Evolutionary conservation across 1,140 invertebrate species (phyloP).

Genomic region (Drosophila persimilis): DNA sequence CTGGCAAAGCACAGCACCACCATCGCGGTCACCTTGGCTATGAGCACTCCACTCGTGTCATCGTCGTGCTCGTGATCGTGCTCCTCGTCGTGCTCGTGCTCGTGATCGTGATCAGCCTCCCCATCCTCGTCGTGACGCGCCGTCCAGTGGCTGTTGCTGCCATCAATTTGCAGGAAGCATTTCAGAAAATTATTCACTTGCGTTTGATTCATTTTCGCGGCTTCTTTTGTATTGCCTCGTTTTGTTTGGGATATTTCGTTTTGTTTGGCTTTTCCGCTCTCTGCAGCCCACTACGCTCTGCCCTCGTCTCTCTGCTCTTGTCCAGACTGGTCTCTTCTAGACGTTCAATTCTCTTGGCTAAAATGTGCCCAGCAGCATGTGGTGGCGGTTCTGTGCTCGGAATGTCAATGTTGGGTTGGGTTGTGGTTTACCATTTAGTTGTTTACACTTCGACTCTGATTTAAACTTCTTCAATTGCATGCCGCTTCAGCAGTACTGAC

Average conservation of each 20-base stretch:
- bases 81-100: conserved; percentile 73
- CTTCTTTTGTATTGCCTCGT: conserved; percentile 35
- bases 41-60: conserved; percentile 81
- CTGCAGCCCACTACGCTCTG: conserved; percentile 28
- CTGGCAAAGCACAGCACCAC: conserved; percentile 87
- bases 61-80: conserved; percentile 75
- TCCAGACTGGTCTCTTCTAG: not conserved
- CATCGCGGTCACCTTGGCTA: conserved; percentile 90
- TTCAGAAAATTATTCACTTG: conserved; percentile 77
- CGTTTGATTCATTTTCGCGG: conserved; percentile 72
- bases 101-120: conserved; percentile 46
- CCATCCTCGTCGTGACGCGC: conserved; percentile 62
- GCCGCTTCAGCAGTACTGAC: conserved; percentile 5
- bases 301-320: conserved; percentile 1
- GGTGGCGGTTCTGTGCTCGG: conserved; percentile 18
- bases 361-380: conserved; percentile 36
- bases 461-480: conserved; percentile 14
- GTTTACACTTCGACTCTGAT: conserved; percentile 7
- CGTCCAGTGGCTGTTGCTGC: conserved; percentile 56
- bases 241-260: conserved; percentile 7
- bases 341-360: conserved; percentile 27
- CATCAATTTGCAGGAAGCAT: conserved; percentile 80
- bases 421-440: conserved; percentile 28
- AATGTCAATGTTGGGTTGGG: conserved; percentile 36
- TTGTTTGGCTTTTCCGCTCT: conserved; percentile 40